Evolutionary conservation across 1,140 invertebrate species (phyloP).

Genomic region (Apis laboriosa): DNA sequence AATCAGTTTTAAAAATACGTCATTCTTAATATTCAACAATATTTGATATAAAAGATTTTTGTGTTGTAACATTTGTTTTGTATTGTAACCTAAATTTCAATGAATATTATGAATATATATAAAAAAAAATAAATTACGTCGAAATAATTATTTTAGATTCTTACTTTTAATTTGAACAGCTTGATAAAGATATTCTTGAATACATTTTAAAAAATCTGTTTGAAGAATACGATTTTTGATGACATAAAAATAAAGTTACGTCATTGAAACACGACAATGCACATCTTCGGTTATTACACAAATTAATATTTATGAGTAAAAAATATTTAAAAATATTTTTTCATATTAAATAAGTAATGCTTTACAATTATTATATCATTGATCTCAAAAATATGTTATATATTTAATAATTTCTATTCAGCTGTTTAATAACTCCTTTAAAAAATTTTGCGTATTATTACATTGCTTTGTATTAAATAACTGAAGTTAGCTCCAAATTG

Average conservation of each 20-base stretch:
- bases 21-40: no score
- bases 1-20: no score
- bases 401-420: constrained; percentile 33
- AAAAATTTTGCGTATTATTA: neutral
- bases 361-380: neutral
- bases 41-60: no score
- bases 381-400: neutral
- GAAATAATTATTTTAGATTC: neutral
- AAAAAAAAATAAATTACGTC: neutral
- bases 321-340: neutral
- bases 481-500: constrained; percentile 13
- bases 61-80: neutral
- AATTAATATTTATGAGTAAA: constrained; percentile 1
- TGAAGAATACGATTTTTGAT: constrained; percentile 24
- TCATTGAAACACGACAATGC: constrained; percentile 50
- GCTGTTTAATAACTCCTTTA: constrained; percentile 22
- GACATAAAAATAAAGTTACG: constrained; percentile 37
- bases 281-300: constrained; percentile 41
- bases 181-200: constrained; percentile 6
- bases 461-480: neutral
- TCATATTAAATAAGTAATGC: neutral
- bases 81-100: constrained; percentile 22
- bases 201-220: constrained; percentile 25
- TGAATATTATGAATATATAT: no score
- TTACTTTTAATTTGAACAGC: constrained; percentile 32